Conservation (phyloP, 2,888 invertebrate genomes). For the Leptinotarsa juncta region DNA sequence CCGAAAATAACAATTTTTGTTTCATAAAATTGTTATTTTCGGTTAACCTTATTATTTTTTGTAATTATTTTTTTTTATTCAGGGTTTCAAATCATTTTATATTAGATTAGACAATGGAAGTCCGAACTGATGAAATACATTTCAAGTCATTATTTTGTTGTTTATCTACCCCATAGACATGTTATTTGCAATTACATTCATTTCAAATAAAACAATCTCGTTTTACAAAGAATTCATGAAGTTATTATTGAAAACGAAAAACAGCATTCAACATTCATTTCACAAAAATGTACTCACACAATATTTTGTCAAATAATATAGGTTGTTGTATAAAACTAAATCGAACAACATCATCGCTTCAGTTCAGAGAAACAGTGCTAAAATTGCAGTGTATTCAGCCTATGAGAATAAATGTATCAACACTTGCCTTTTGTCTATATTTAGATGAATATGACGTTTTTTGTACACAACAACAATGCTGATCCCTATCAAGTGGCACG, state of each 20-base stretch:
- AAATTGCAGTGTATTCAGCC: slow-evolving; percentile 21
- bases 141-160: too few species aligned
- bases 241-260: neutral
- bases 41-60: too few species aligned
- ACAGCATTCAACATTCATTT: neutral
- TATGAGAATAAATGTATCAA: slow-evolving; percentile 34
- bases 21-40: too few species aligned
- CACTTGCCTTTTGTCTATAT: slow-evolving; percentile 27
- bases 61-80: too few species aligned
- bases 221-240: neutral
- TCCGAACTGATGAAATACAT: too few species aligned
- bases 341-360: slow-evolving; percentile 38
- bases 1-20: too few species aligned
- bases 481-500: neutral
- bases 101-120: too few species aligned
- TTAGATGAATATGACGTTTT: slow-evolving; percentile 22
- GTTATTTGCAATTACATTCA: too few species aligned
- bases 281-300: slow-evolving; percentile 40
- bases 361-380: slow-evolving; percentile 24
- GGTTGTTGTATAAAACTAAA: slow-evolving; percentile 38
- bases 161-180: too few species aligned
- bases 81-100: too few species aligned
- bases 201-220: neutral
- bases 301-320: slow-evolving; percentile 43
- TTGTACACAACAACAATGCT: neutral